Percentiles rank a stretch among this genome's conserved stretches.
phyloP scores from a whole-genome alignment of 2,888 invertebrate species.

The Cheilosia pagana region DNA sequence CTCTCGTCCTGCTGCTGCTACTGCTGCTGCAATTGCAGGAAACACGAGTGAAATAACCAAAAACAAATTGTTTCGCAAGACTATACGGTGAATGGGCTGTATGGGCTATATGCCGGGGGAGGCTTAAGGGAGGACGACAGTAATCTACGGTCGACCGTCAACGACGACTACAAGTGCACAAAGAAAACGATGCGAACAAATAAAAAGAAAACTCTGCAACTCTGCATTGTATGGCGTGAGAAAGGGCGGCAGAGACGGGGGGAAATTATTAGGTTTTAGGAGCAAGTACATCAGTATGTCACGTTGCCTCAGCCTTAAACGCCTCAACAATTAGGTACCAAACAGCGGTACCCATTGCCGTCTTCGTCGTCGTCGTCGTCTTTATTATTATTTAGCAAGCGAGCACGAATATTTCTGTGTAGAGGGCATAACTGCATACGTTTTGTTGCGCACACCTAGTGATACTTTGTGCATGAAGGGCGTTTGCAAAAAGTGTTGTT shows the following conservation, averaged over 20 bases:
- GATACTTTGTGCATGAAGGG: conserved; percentile 18
- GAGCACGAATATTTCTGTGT: conserved; percentile 39
- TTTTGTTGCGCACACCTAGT: conserved; percentile 25
- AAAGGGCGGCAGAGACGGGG: neutral
- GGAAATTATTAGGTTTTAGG: conserved; percentile 73
- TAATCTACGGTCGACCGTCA: conserved; percentile 60
- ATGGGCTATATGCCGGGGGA: neutral
- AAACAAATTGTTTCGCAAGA: conserved; percentile 69
- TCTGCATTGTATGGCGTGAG: neutral
- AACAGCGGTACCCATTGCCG: conserved; percentile 47
- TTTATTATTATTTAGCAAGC: conserved; percentile 55
- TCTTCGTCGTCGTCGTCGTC: conserved; percentile 26
- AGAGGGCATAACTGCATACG: conserved; percentile 8
- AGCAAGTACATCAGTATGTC: conserved; percentile 71
- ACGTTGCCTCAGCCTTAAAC: conserved; percentile 60
- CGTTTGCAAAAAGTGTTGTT: conserved; percentile 49
- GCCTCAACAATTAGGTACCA: conserved; percentile 71
- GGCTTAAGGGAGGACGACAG: neutral
- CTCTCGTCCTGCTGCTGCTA: conserved; percentile 25
- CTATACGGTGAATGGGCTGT: neutral
- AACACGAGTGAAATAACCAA: conserved; percentile 70
- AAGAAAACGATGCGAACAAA: conserved; percentile 5
- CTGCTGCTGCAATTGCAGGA: conserved; percentile 38
- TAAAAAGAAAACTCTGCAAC: conserved; percentile 26
- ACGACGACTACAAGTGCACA: conserved; percentile 44